Percentiles rank a stretch among this genome's conserved stretches.
These are phyloP conservation scores for Dryobota labecula DNA, from an alignment of 2,888 invertebrate species.

Conservation along the genomic window DNA sequence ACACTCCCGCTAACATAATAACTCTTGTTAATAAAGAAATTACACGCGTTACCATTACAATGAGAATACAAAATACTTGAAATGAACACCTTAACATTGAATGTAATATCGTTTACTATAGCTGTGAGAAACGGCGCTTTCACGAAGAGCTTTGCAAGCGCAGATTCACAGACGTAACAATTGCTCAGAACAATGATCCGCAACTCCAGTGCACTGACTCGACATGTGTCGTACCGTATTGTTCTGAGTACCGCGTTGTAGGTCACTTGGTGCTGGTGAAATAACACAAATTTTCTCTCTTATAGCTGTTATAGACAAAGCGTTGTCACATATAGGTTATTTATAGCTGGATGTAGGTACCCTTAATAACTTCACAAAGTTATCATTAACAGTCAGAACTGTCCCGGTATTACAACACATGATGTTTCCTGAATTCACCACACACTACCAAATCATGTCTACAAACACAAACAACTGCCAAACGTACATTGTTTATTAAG, in stretches of 20 bases:
- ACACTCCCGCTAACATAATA: conserved; percentile 31
- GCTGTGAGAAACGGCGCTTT: conserved; percentile 86
- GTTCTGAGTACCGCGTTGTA: conserved; percentile 35
- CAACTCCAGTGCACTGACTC: conserved; percentile 75
- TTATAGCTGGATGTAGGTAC: neutral
- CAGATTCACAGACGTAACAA: conserved; percentile 80
- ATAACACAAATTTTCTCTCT: conserved; percentile 38
- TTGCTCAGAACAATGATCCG: conserved; percentile 82
- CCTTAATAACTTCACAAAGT: neutral
- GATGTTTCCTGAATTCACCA: conserved; percentile 16
- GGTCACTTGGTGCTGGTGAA: conserved; percentile 49
- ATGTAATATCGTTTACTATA: conserved; percentile 70
- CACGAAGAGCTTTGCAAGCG: conserved; percentile 75
- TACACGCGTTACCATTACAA: conserved; percentile 62
- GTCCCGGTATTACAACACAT: neutral
- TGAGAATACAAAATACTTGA: conserved; percentile 59
- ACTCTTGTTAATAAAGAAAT: conserved; percentile 58
- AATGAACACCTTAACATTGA: conserved; percentile 75
- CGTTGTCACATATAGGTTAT: neutral
- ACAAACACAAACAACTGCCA: conserved; percentile 9
- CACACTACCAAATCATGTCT: conserved; percentile 6
- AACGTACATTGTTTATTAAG: conserved; percentile 28
- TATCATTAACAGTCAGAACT: conserved; percentile 7
- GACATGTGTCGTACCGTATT: conserved; percentile 44
- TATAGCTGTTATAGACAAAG: neutral